phyloP scores from a whole-genome alignment of 2,888 invertebrate genomes.

The Napeogenes inachia region DNA sequence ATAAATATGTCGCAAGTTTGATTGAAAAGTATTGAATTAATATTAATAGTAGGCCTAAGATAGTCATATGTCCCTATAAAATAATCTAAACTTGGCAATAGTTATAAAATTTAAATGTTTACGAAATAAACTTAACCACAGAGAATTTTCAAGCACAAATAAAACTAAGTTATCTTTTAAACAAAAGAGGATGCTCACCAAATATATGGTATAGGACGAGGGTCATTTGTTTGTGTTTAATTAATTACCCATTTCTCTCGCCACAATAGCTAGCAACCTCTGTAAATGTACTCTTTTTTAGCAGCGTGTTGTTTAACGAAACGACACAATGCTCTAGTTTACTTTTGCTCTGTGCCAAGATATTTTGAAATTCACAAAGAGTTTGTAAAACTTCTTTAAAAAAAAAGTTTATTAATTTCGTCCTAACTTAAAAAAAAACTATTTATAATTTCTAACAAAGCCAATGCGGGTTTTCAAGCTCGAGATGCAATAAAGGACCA shows the following conservation, averaged over 20 bases:
- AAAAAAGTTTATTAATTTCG: neutral
- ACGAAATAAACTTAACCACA: no score
- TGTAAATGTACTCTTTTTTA: neutral
- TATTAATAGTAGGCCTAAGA: no score
- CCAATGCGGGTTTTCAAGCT: conserved; percentile 15
- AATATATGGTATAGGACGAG: neutral
- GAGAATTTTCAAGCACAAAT: no score
- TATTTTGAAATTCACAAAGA: neutral
- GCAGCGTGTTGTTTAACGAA: neutral
- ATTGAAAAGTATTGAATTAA: no score
- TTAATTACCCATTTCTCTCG: conserved; percentile 6
- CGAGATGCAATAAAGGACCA: conserved; percentile 11
- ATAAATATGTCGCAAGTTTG: no score
- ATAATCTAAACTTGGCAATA: no score
- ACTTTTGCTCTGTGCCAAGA: neutral
- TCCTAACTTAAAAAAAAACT: neutral
- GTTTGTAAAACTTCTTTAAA: neutral
- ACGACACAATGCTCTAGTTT: neutral
- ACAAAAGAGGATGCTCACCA: no score
- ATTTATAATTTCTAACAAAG: conserved; percentile 4
- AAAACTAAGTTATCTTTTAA: no score
- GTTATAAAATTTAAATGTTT: no score
- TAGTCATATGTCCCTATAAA: no score
- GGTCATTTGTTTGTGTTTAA: conserved; percentile 4
- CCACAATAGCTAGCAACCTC: conserved; percentile 4